phyloP scores from a whole-genome alignment of 2,113 vertebrate species.

The Eidolon helvum region DNA sequence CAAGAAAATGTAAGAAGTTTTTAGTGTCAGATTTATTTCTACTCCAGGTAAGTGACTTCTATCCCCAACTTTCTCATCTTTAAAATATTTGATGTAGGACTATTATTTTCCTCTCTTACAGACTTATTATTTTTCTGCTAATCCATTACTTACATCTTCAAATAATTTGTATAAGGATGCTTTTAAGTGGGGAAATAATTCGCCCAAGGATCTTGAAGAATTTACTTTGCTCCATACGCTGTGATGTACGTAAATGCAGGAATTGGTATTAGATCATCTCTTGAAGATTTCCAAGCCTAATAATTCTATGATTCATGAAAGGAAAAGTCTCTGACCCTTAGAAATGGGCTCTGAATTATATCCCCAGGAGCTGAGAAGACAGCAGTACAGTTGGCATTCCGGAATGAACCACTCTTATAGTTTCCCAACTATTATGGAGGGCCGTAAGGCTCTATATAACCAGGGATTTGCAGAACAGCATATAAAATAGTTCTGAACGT shows the following conservation, averaged over 20 bases:
- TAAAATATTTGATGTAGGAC: background rate
- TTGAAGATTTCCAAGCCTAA: background rate
- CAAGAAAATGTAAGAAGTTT: background rate
- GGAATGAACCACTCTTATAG: background rate
- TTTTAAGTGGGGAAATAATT: background rate
- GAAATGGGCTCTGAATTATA: background rate
- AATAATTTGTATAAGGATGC: background rate
- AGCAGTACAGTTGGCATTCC: background rate
- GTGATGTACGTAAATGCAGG: background rate
- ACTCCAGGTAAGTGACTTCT: background rate
- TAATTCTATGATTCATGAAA: background rate
- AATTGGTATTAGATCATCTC: background rate
- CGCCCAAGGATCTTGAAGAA: background rate
- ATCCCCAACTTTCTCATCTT: background rate
- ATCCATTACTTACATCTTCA: background rate
- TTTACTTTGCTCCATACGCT: background rate
- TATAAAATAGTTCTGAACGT: background rate
- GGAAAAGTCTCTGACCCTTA: background rate
- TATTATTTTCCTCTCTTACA: background rate
- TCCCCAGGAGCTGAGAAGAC: background rate
- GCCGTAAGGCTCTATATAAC: background rate
- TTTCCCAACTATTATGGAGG: background rate
- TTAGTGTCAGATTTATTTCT: background rate
- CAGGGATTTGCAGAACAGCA: background rate
- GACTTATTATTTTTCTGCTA: background rate